These are phyloP conservation scores for Microplitis mediator DNA, from an alignment of 1,140 invertebrate species.

Conservation along the genomic window DNA sequence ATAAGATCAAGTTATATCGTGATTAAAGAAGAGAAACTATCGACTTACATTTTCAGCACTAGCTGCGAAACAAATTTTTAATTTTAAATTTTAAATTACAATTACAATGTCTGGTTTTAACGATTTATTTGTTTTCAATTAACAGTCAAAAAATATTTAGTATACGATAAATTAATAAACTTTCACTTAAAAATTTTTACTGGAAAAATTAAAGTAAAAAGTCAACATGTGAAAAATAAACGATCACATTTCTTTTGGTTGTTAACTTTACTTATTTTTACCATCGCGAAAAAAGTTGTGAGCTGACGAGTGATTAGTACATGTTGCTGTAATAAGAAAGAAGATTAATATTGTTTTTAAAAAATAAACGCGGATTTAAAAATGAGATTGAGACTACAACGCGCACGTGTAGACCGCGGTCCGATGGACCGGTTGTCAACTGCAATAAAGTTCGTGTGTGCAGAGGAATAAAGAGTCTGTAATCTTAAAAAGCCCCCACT, in stretches of 20 bases:
- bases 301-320: background rate
- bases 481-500: conserved; percentile 35
- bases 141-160: no score
- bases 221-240: no score
- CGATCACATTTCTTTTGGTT: no score
- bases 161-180: no score
- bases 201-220: no score
- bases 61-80: background rate
- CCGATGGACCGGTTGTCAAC: conserved; percentile 35
- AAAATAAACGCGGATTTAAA: background rate
- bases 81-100: no score
- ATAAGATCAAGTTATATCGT: background rate
- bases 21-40: conserved; percentile 1
- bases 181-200: no score
- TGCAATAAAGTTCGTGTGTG: conserved; percentile 35
- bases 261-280: no score
- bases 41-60: background rate
- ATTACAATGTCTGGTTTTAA: no score
- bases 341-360: background rate
- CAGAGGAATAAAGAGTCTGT: conserved; percentile 25
- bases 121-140: no score
- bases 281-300: no score
- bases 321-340: background rate
- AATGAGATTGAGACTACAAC: conserved; percentile 17
- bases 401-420: conserved; percentile 19